Base-by-base conservation (phyloP, 2,113 vertebrate species). In the Paedocypris sp. region DNA sequence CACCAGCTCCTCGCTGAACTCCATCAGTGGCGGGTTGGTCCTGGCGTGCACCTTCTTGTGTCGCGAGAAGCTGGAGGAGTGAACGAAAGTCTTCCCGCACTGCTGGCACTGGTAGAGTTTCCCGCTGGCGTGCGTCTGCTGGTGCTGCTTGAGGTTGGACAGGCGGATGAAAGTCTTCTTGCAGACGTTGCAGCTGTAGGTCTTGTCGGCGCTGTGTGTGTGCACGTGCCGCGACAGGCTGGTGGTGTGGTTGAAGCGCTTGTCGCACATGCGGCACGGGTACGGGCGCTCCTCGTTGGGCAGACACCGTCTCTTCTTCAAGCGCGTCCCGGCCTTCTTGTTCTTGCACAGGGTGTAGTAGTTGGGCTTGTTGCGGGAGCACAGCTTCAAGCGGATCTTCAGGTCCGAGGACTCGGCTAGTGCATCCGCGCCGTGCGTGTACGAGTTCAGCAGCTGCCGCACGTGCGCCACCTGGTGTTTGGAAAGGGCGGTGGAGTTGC, bases 401-500 rank as follows among this genome's bases (percentile, higher is more conserved):
- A 86, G 79, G 76, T 86, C 84, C 0, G 84, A 86, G 1, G 82
- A 82, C 69, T 86, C 79, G 1, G 54, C 73, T 13, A 86, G 60
- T 62, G 80, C 73, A 68, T 84, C 84, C 48, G 80, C 84, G n/a
- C 77, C 81, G 0, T 82, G 78, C 1, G 84, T 76, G 70, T 82
- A 85, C 41, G 67, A 77, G 72, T 77, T 82, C 60, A 86, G 80
- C 64, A 86, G 80, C 67, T 84, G 71, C 62, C 79, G 79, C 22
- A 86, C 84, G n/a, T 86, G 84, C 10, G 76, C 79, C 66, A 86
- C 82, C 75, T 86, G 84, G 31, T 86, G 84, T 18, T 84, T 86
- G 39, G 78, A 82, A 28, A 86, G 75, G 64, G 66, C 67, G 5
- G 80, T 76, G 41, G 84, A 85, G 10, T 78, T 80, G 63, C 79